Evolutionary conservation across 2,113 vertebrate genomes (phyloP), one percentile per base, ranked within the genome.

Genomic region (Gymnocephalus cernua): DNA sequence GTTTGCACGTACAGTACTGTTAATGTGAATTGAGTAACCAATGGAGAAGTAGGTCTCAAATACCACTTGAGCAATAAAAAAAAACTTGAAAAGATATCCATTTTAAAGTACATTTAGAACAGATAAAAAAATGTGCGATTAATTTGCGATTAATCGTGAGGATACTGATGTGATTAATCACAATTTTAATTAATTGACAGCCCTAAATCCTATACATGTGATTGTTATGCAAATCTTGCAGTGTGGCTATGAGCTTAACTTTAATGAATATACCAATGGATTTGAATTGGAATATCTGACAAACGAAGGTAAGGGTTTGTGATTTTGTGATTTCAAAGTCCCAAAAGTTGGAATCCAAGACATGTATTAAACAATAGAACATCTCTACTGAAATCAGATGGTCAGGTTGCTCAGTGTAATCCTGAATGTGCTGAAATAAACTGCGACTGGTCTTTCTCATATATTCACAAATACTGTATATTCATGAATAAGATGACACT

Each of bases 171-270:
- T 32, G 32, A 32, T 32, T 32, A 32, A 32, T 32, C 32, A 32
- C 6, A 32, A 32, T 32, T 32, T 32, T 1, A 32, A 32, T 32
- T 32, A 6, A 32, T 32, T 32, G 32, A 32, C 32, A 32, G 32
- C 32, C 6, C 32, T 32, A 32, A 6, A 6, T 32, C 6, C 32
- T 32, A 63, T 62, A 45, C 74, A 84, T 53, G 3, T 53, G 13
- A 19, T 4, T 69, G 10, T 47, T 47, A 54, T 68, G 63, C 35
- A 53, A 67, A 80, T 74, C 21, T 38, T 61, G 6, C 18, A 32
- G 48, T 15, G 10, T 0, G 32, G 21, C 64, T 0, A 19, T 35
- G 35, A 68, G 73, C 29, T 16, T 68, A 56, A 56, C 47, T 81
- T 53, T 68, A 68, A 45, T 53, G 14, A 56, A 63, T 41, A 72